Base-by-base conservation (phyloP, 35 echinoderm and acorn worm species). In the Chiridota heheva region DNA sequence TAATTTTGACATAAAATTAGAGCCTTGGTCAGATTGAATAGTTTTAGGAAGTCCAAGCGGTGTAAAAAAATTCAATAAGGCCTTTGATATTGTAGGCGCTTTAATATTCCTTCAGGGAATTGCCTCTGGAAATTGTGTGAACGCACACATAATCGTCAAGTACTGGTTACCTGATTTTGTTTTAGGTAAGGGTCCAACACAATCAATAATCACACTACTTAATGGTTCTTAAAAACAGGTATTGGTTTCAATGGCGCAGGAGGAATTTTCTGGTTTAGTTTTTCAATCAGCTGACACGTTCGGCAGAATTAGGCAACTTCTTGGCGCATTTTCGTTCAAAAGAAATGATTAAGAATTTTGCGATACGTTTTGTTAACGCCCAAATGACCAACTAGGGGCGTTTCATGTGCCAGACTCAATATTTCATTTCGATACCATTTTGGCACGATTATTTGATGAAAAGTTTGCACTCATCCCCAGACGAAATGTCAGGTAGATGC, bases 181-280 rank as follows among this genome's bases (percentile, higher is more conserved):
- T 63, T 71, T 94, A 10, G 90, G 90, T 36, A 93, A 44, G 10
- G 79, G 80, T 29, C 85, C 85, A 15, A 94, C 91, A 63, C 85
- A 88, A 51, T 94, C 82, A 38, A 85, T 60, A 37, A 90, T 86
- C 13, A 96, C 82, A 44, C 49, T 80, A 46, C 34, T 66, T 58
- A 96, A 90, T 44, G 86, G 92, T 38, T 96, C 92, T 34, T 87
- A 69, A 96, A 96, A 70, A 87, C 86, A 0, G 92, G 86, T 29
- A 96, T 89, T 7, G 86, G 92, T 36, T 72, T 84, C 12, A 96
- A 34, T 6, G 86, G 92, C 15, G 86, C 86, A 10, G 44, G 3
- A 6, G 81, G 86, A 41, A 89, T 73, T n/a, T 84, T 84, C 44
- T 85, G 78, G 57, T 96, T 89, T n/a, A 87, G 92, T 28, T 96